Base-by-base conservation (phyloP, 2,113 vertebrate species). In the Benitochromis conjunctus region DNA sequence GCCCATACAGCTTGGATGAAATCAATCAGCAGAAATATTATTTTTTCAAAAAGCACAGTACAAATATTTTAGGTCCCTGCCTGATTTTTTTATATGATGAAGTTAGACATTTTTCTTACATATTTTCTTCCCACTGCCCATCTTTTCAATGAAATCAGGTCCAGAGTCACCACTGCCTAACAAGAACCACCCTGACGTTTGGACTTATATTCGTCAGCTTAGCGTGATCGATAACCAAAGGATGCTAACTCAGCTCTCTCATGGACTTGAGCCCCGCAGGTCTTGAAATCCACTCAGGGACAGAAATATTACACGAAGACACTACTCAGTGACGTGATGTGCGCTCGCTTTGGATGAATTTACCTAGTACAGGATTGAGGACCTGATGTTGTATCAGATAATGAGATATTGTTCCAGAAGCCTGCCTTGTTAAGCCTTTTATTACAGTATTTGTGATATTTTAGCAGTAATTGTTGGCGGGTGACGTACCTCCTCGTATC, bases 161-260 rank as follows among this genome's bases (percentile, higher is more conserved):
- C 97, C 96, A n/a, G 98, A 98, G 21, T 96, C 97, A 76, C 97
- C 97, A 56, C 96, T 97, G 82, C 94, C 97, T 91, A 97, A 95
- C 94, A 99, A 99, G 96, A 98, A 97, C 95, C 98, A 99, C 94
- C 97, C 97, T 91, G 98, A 99, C 51, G 96, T 98, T 91, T 97
- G 97, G 91, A 96, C 95, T 90, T 99, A 99, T 26, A 97, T 99
- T 24, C 98, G 98, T 82, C 98, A 99, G 95, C 97, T 99, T 95
- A 97, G 95, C 87, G 97, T 98, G 96, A 99, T 99, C 90, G 99
- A 99, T 97, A 99, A 99, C 97, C 99, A 99, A 96, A 98, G 98
- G 95, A 99, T 97, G 82, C 96, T 99, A 88, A 99, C 98, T 54
- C 98, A 99, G 96, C 97, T 99, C 93, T 99, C 99, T 89, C 97